Evolutionary conservation across 2,888 invertebrate species (phyloP).

Genomic region (Ennomos quercinarius): DNA sequence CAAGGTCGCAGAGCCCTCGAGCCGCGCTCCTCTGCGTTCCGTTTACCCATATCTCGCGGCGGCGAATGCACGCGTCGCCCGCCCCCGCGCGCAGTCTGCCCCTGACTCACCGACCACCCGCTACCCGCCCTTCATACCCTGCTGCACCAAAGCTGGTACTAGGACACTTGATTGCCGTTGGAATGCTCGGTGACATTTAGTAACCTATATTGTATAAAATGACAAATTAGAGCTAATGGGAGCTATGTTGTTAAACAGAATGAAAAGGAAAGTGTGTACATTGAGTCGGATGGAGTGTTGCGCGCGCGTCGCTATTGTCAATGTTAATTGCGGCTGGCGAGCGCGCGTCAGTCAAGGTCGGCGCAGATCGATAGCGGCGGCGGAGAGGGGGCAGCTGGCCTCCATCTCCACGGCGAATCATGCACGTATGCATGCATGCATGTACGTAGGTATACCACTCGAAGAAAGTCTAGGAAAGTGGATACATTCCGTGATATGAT

Average conservation of each 20-base stretch:
- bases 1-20: conserved; percentile 81
- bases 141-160: conserved; percentile 40
- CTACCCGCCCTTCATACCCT: conserved; percentile 48
- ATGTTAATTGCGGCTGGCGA: conserved; percentile 73
- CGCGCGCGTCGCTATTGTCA: conserved; percentile 75
- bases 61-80: conserved; percentile 73
- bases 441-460: conserved; percentile 44
- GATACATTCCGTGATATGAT: conserved; percentile 74
- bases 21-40: conserved; percentile 76
- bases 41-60: conserved; percentile 84
- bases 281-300: conserved; percentile 53
- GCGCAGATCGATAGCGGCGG: conserved; percentile 67
- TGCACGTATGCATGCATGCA: conserved; percentile 62
- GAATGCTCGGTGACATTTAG: conserved; percentile 21
- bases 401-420: conserved; percentile 54
- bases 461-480: conserved; percentile 81
- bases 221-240: conserved; percentile 12
- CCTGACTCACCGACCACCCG: conserved; percentile 69
- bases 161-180: conserved; percentile 22
- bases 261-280: conserved; percentile 63
- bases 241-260: conserved; percentile 37
- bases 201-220: conserved; percentile 6
- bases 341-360: conserved; percentile 77
- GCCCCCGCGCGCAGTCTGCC: conserved; percentile 72
- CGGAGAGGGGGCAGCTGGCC: conserved; percentile 55